phyloP scores from a whole-genome alignment of 2,797 vertebrate genomes.

The Characodon lateralis region DNA sequence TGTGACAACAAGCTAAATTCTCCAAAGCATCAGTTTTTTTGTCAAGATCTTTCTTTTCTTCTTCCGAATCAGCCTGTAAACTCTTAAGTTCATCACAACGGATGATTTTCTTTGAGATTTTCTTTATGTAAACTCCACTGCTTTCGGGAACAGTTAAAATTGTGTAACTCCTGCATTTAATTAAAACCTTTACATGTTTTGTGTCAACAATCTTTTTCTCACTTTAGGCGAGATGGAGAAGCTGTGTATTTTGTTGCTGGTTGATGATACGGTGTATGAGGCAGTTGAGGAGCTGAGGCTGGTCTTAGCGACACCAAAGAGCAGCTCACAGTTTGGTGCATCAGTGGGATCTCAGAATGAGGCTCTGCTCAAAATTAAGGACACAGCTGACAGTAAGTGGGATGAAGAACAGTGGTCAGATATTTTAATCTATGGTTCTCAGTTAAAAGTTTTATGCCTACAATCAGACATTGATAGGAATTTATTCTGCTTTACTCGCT shows the following conservation, averaged over 20 bases:
- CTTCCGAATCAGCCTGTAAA: background rate
- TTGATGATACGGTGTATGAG: conserved; percentile 88
- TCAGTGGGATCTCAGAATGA: conserved; percentile 88
- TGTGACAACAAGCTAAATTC: background rate
- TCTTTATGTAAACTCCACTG: background rate
- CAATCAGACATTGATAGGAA: background rate
- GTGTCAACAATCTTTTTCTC: conserved; percentile 16
- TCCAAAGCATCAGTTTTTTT: background rate
- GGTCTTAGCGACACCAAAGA: conserved; percentile 87
- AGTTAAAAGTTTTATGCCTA: background rate
- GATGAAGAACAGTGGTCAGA: conserved; percentile 5
- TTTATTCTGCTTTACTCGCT: background rate
- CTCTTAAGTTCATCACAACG: background rate
- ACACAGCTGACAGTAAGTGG: conserved; percentile 90
- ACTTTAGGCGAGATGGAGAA: conserved; percentile 88
- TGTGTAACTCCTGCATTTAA: background rate
- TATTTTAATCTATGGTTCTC: background rate
- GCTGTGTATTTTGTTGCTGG: conserved; percentile 83
- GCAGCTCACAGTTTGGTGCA: conserved; percentile 88
- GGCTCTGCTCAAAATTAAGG: conserved; percentile 88
- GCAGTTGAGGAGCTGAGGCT: conserved; percentile 90
- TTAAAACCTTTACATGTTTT: background rate
- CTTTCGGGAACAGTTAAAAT: background rate
- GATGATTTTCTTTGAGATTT: background rate
- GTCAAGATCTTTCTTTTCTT: background rate